These are phyloP conservation scores for Andricus grossulariae DNA, from an alignment of 1,140 invertebrate species.

Conservation along the genomic window DNA sequence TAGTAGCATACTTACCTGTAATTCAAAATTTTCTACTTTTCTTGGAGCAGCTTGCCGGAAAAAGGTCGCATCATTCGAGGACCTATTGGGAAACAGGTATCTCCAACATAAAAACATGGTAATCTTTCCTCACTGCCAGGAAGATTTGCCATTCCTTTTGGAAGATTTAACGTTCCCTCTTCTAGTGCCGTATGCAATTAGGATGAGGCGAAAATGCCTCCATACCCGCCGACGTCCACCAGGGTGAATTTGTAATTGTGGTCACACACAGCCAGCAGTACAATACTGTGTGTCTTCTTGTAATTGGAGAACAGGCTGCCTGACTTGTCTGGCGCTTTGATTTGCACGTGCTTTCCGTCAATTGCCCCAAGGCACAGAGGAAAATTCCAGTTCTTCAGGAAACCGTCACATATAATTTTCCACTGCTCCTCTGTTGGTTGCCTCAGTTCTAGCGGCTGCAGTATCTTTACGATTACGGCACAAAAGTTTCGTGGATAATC, in stretches of 20 bases:
- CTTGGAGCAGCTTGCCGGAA: constrained; percentile 35
- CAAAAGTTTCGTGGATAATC: constrained; percentile 37
- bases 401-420: constrained; percentile 58
- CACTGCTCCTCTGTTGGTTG: constrained; percentile 55
- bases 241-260: constrained; percentile 51
- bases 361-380: constrained; percentile 64
- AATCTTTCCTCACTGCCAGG: neutral
- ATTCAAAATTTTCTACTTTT: constrained; percentile 24
- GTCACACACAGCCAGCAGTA: constrained; percentile 57
- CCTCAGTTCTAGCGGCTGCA: neutral
- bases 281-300: constrained; percentile 49
- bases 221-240: constrained; percentile 67
- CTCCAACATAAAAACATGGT: constrained; percentile 66
- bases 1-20: neutral
- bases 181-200: constrained; percentile 6
- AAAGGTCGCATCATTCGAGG: constrained; percentile 70
- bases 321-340: constrained; percentile 45
- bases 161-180: neutral
- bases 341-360: constrained; percentile 38
- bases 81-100: constrained; percentile 72
- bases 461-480: constrained; percentile 6
- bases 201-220: constrained; percentile 50
- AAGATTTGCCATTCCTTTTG: neutral
- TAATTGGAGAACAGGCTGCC: constrained; percentile 56
- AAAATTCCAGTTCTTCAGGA: constrained; percentile 62